phyloP scores from a whole-genome alignment of 2,888 invertebrate species.

The Habroteleia sp. region DNA sequence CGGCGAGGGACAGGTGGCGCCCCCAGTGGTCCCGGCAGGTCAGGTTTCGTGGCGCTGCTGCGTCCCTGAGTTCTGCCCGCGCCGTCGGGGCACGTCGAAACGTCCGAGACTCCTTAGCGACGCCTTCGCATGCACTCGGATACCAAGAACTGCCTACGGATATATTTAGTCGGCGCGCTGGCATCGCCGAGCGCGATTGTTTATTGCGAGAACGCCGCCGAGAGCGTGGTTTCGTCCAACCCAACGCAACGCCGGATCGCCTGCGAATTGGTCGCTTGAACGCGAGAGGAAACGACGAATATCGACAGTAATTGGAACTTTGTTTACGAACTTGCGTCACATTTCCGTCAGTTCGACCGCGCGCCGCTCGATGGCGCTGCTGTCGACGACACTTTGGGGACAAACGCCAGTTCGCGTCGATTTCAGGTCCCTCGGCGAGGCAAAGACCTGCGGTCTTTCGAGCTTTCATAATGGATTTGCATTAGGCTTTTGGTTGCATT shows the following conservation, averaged over 20 bases:
- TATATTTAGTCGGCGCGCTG: conserved; percentile 44
- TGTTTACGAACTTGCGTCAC: not conserved
- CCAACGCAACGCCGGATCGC: conserved; percentile 1
- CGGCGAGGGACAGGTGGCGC: conserved; percentile 30
- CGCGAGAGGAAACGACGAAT: not conserved
- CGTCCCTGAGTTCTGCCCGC: conserved; percentile 30
- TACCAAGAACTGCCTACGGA: conserved; percentile 44
- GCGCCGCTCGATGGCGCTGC: not conserved
- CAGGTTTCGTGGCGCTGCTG: conserved; percentile 18
- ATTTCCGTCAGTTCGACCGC: not conserved
- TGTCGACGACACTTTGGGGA: not conserved
- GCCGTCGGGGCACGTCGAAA: conserved; percentile 19
- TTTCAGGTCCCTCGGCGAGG: too few relatives aligned
- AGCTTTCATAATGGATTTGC: too few relatives aligned
- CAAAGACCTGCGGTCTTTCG: too few relatives aligned
- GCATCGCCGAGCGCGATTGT: conserved; percentile 28
- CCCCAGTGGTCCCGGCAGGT: conserved; percentile 10
- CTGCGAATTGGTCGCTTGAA: not conserved
- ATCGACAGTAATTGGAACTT: not conserved
- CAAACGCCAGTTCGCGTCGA: too few relatives aligned
- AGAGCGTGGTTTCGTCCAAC: conserved; percentile 6
- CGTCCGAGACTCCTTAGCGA: conserved; percentile 47
- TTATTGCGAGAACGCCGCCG: conserved; percentile 16
- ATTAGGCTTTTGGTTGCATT: too few relatives aligned
- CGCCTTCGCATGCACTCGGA: conserved; percentile 43